Evolutionary conservation across 2,888 invertebrate genomes (phyloP).

Genomic region (Eilema griseolum): DNA sequence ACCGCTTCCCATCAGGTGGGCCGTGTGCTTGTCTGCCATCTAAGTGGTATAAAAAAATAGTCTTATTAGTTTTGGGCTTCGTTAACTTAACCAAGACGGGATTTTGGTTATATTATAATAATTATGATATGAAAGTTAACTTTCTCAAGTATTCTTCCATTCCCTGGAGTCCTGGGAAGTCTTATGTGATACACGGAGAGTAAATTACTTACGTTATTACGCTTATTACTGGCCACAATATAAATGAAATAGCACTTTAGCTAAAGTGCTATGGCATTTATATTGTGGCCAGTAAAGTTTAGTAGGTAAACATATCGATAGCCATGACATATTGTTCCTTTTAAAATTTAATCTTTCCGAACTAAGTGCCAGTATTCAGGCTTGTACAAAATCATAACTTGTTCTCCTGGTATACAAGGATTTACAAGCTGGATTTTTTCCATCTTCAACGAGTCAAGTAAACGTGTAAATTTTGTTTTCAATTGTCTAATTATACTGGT

Average conservation of each 20-base stretch:
- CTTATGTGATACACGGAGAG: conserved; percentile 47
- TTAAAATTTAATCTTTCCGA: not conserved
- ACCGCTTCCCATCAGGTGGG: too few species aligned
- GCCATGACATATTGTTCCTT: not conserved
- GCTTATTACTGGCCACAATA: conserved; percentile 37
- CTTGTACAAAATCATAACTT: conserved; percentile 60
- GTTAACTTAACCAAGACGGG: too few species aligned
- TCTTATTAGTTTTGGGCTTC: too few species aligned
- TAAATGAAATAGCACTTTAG: conserved; percentile 30
- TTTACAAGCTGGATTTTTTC: conserved; percentile 69
- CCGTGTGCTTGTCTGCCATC: too few species aligned
- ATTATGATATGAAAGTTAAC: not conserved
- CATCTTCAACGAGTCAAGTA: conserved; percentile 57
- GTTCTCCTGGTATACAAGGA: conserved; percentile 47
- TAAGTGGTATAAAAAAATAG: too few species aligned
- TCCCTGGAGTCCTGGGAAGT: conserved; percentile 35
- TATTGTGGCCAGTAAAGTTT: too few species aligned
- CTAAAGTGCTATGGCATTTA: too few species aligned
- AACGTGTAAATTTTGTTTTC: conserved; percentile 49
- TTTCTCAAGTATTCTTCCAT: conserved; percentile 17
- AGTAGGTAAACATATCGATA: not conserved
- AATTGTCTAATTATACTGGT: conserved; percentile 37
- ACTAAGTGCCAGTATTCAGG: conserved; percentile 42
- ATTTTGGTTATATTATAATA: not conserved
- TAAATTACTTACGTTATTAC: conserved; percentile 49